Conservation (phyloP, 2,888 invertebrate genomes). For the Drosophila pegasa region DNA sequence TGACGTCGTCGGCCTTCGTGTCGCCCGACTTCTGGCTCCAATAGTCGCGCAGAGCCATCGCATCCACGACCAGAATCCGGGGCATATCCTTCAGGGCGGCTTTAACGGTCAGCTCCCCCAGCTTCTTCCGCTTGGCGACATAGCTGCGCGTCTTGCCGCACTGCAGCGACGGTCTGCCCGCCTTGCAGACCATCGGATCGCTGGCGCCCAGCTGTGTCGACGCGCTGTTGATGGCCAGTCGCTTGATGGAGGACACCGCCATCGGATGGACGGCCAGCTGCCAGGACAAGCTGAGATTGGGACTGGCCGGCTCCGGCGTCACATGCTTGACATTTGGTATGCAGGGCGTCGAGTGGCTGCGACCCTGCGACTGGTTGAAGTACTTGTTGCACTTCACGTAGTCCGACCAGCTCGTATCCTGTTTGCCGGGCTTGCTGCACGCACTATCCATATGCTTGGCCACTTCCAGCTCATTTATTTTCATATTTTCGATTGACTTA, state of each 20-base stretch:
- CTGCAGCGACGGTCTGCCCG: not conserved
- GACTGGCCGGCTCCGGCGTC: not conserved
- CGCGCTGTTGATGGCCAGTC: not conserved
- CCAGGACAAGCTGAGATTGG: slow-evolving; percentile 39
- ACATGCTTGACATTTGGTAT: not conserved
- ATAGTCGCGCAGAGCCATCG: not conserved
- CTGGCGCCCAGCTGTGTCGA: not conserved
- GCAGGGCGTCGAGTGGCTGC: slow-evolving; percentile 29
- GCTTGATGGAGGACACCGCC: not conserved
- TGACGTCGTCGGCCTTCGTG: not conserved
- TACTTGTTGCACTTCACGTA: slow-evolving; percentile 37
- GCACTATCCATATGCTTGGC: not conserved
- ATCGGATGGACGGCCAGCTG: slow-evolving; percentile 31
- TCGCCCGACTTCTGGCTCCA: slow-evolving; percentile 6
- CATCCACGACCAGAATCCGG: slow-evolving; percentile 26
- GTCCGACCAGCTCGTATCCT: slow-evolving; percentile 22
- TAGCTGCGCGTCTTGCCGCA: not conserved
- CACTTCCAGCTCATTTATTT: not conserved
- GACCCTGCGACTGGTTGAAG: not conserved
- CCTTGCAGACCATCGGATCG: not conserved
- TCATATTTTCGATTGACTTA: not conserved
- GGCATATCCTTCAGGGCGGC: not conserved
- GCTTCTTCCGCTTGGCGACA: not conserved
- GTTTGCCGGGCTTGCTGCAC: not conserved
- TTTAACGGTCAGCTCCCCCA: too few relatives aligned